Percentiles rank a stretch among this genome's conserved stretches.
These are phyloP conservation scores for Phaethornis superciliosus DNA, from an alignment of 2,113 vertebrate species.

Conservation along the genomic window DNA sequence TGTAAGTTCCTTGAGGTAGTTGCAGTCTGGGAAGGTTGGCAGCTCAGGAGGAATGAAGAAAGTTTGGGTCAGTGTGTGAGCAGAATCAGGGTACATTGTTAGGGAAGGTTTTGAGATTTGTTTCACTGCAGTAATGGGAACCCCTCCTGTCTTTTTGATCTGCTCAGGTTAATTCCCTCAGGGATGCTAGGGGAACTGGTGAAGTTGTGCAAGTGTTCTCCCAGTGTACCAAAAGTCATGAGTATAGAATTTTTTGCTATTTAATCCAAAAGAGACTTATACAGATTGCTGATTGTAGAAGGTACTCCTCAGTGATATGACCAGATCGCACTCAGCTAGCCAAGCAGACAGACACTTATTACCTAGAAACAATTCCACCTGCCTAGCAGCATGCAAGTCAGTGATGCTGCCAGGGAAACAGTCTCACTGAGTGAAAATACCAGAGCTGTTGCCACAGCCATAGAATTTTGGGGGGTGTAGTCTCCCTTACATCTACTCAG, in stretches of 20 bases:
- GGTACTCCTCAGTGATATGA: background rate
- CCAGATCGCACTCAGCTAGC: background rate
- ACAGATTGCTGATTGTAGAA: background rate
- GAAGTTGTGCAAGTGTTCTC: background rate
- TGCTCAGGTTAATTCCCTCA: background rate
- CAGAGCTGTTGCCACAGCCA: conserved; percentile 5
- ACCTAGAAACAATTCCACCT: background rate
- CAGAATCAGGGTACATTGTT: background rate
- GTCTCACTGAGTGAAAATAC: conserved; percentile 29
- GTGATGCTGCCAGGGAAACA: background rate
- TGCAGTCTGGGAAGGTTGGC: background rate
- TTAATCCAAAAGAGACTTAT: background rate
- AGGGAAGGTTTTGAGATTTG: conserved; percentile 3
- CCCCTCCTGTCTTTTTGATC: background rate
- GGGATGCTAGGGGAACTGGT: background rate
- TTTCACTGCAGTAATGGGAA: background rate
- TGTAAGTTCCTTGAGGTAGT: background rate
- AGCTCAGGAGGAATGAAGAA: background rate
- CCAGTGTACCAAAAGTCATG: background rate
- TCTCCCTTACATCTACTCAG: background rate
- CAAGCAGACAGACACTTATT: background rate
- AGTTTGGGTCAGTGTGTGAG: background rate
- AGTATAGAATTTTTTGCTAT: background rate
- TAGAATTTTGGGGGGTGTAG: background rate
- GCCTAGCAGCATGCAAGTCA: background rate